Evolutionary conservation across 2,113 vertebrate species (phyloP), one percentile per base, ranked within the genome.

Genomic region (Esox niger): DNA sequence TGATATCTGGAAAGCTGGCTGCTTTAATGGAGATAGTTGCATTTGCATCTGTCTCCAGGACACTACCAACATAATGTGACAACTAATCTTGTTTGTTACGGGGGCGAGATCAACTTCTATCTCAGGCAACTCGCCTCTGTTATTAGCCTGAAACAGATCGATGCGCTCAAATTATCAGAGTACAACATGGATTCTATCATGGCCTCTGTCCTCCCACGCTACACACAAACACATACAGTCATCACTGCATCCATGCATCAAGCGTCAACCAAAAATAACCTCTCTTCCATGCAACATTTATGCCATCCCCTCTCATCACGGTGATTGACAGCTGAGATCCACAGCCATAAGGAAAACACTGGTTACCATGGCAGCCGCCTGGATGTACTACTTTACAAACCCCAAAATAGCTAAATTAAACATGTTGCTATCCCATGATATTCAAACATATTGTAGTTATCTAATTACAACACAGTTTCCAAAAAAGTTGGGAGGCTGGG

Each of bases 201-300:
- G 17, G 72, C 38, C 62, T 35, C 76, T 82, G 79, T 86, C 80
- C 81, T 60, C 81, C 80, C 83, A 84, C 80, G 35, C 11, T 7
- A 26, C 62, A 77, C 17, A 77, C 65, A 71, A 59, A 38, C 57
- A 68, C 35, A 59, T 26, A 38, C 49, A 60, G n/a, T 63, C 71
- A 29, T 21, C 25, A 11, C 13, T 11, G 23, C 79, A 71, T 80
- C 25, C 6, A 17, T 11, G 23, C 79, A 71, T 80, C 69, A 82
- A 71, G 77, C 27, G 69, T 61, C 68, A 6, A 77, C 82, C 76
- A 75, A 77, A 85, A 88, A 89, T 89, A 91, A 88, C 84, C 76
- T 79, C 77, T 77, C 80, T 70, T 77, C 76, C 71, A 69, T 84
- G 86, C 68, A 80, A 82, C 65, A 82, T 71, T 88, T 89, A 75